phyloP scores from a whole-genome alignment of 2,797 vertebrate species.

The Lophius americanus region DNA sequence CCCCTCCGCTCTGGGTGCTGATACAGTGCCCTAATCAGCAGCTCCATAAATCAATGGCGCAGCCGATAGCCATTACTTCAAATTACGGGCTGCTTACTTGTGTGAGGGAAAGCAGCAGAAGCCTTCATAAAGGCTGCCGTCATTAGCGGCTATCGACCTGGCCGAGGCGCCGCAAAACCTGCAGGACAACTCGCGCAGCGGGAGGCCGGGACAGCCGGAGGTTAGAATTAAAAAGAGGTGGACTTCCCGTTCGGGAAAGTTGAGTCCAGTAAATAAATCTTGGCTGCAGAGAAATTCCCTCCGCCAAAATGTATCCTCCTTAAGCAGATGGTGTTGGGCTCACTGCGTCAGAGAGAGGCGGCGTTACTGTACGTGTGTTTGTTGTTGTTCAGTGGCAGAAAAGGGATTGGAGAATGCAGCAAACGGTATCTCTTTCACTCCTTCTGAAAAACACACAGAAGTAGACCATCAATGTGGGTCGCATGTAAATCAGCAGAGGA shows the following conservation, averaged over 20 bases:
- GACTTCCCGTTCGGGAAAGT: conserved; percentile 33
- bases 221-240: conserved; percentile 12
- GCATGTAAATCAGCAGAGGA: conserved; percentile 56
- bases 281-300: conserved; percentile 60
- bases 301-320: conserved; percentile 64
- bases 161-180: conserved; percentile 38
- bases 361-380: conserved; percentile 14
- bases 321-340: conserved; percentile 68
- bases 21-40: conserved; percentile 66
- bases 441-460: conserved; percentile 29
- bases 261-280: conserved; percentile 71
- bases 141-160: conserved; percentile 77
- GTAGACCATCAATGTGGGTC: conserved; percentile 60
- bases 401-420: conserved; percentile 35
- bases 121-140: conserved; percentile 77
- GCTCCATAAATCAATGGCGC: conserved; percentile 69
- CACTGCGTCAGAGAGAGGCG: conserved; percentile 37
- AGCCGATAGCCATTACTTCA: conserved; percentile 74
- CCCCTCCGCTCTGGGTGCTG: conserved; percentile 40
- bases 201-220: conserved; percentile 24
- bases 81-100: conserved; percentile 64
- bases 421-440: conserved; percentile 49
- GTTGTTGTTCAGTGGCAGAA: conserved; percentile 33
- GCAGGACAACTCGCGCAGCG: conserved; percentile 33
- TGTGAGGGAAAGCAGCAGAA: conserved; percentile 73